Conservation (phyloP, 1,140 invertebrate genomes). For the Diploscapter pachys region DNA sequence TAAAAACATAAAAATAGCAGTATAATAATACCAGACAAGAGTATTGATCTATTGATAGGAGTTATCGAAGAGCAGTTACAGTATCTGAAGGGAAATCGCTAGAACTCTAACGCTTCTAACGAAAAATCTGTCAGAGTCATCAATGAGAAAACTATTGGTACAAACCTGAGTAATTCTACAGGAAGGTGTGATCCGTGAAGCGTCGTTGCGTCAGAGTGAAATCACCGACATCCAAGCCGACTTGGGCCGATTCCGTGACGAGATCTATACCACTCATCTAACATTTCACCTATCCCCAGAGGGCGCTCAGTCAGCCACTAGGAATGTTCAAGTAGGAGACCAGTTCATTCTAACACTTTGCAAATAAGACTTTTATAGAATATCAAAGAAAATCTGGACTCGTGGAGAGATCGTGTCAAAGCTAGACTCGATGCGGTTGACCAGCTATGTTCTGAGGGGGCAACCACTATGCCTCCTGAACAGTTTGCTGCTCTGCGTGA, state of each 20-base stretch:
- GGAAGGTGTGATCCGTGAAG: constrained; percentile 20
- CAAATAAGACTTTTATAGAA: constrained; percentile 20
- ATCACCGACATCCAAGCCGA: constrained; percentile 12
- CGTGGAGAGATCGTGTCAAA: constrained; percentile 29
- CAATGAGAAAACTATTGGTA: not conserved
- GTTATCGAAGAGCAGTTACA: too few species aligned
- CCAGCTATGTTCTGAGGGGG: constrained; percentile 24
- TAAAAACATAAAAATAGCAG: too few species aligned
- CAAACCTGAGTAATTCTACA: not conserved
- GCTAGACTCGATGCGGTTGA: constrained; percentile 28
- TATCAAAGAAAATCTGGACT: constrained; percentile 16
- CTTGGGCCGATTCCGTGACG: constrained; percentile 16
- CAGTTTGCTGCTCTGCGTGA: constrained; percentile 32
- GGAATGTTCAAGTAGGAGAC: constrained; percentile 18
- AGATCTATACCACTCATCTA: constrained; percentile 20
- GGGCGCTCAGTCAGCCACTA: constrained; percentile 13
- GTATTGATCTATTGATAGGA: too few species aligned
- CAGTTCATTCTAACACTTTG: not conserved
- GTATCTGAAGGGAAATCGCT: too few species aligned
- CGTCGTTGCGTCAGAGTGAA: constrained; percentile 14
- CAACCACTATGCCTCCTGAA: constrained; percentile 28
- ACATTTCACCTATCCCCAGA: constrained; percentile 14
- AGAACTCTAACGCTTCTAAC: too few species aligned
- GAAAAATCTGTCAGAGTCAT: too few species aligned
- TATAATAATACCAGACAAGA: too few species aligned